These are phyloP conservation scores for Dendrolimus kikuchii DNA, from an alignment of 1,140 invertebrate genomes.

Conservation along the genomic window DNA sequence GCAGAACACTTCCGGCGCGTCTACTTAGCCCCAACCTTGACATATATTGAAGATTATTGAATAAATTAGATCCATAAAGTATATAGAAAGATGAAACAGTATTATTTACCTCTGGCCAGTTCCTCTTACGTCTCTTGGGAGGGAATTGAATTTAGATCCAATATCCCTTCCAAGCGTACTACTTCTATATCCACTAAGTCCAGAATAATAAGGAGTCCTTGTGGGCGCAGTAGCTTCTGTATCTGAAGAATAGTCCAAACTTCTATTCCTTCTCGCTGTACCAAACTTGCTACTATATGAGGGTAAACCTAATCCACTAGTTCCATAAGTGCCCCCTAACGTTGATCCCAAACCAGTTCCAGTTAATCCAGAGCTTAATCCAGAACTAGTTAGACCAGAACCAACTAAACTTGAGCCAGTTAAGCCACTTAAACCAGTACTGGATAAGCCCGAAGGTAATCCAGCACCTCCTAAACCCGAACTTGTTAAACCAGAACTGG, in stretches of 20 bases:
- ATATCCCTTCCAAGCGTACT: slow-evolving; percentile 72
- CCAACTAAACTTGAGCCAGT: slow-evolving; percentile 58
- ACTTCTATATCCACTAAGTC: slow-evolving; percentile 59
- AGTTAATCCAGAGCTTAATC: slow-evolving; percentile 44
- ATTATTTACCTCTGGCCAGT: slow-evolving; percentile 63
- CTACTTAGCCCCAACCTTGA: slow-evolving; percentile 49
- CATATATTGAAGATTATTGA: slow-evolving; percentile 13
- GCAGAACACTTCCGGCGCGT: slow-evolving; percentile 58
- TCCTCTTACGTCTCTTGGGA: slow-evolving; percentile 81
- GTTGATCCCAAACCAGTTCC: slow-evolving; percentile 50
- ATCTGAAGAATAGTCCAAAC: slow-evolving; percentile 93
- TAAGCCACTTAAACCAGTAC: slow-evolving; percentile 49
- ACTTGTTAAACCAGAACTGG: slow-evolving; percentile 35
- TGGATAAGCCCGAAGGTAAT: slow-evolving; percentile 51
- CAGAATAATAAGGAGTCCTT: slow-evolving; percentile 82
- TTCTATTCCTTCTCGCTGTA: slow-evolving; percentile 78
- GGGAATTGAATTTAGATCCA: slow-evolving; percentile 79
- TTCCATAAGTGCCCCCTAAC: slow-evolving; percentile 72
- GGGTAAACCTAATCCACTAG: slow-evolving; percentile 57
- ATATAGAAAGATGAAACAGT: slow-evolving; percentile 1
- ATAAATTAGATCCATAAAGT: slow-evolving; percentile 3
- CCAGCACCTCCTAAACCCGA: slow-evolving; percentile 40
- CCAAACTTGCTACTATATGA: slow-evolving; percentile 61
- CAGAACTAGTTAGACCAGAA: slow-evolving; percentile 49
- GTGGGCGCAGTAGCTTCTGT: slow-evolving; percentile 91